Evolutionary conservation across 2,113 vertebrate genomes (phyloP).

Genomic region (Platysteira castanea): DNA sequence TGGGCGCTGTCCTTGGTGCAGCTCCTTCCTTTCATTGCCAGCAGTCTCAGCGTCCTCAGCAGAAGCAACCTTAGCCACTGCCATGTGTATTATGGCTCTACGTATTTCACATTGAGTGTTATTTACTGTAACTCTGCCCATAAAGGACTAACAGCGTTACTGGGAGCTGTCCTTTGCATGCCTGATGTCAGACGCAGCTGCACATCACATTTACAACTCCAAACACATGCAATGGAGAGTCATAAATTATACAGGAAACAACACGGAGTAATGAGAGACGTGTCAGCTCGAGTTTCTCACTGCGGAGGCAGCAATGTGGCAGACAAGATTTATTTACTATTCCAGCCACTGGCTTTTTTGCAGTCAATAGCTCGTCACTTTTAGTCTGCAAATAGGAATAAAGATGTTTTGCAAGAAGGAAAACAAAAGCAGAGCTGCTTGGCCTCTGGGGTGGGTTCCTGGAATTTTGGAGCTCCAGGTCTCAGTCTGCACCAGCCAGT

Average conservation of each 20-base stretch:
- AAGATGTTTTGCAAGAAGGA: not conserved
- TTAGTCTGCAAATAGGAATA: not conserved
- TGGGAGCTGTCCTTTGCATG: not conserved
- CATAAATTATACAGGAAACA: slow-evolving; percentile 24
- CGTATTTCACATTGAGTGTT: not conserved
- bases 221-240: not conserved
- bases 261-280: not conserved
- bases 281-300: not conserved
- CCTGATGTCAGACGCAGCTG: not conserved
- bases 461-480: not conserved
- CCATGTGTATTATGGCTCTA: not conserved
- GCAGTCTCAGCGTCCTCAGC: not conserved
- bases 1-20: not conserved
- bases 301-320: not conserved
- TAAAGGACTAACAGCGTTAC: not conserved
- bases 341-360: not conserved
- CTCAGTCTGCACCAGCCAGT: not conserved
- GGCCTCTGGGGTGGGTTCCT: not conserved
- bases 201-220: not conserved
- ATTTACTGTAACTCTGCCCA: not conserved
- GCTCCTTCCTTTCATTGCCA: not conserved
- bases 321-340: slow-evolving; percentile 26
- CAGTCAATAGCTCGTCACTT: not conserved
- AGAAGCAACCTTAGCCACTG: not conserved
- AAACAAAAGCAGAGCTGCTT: not conserved